Conservation (phyloP, 2,797 vertebrate species). For the Spatula versicolor region DNA sequence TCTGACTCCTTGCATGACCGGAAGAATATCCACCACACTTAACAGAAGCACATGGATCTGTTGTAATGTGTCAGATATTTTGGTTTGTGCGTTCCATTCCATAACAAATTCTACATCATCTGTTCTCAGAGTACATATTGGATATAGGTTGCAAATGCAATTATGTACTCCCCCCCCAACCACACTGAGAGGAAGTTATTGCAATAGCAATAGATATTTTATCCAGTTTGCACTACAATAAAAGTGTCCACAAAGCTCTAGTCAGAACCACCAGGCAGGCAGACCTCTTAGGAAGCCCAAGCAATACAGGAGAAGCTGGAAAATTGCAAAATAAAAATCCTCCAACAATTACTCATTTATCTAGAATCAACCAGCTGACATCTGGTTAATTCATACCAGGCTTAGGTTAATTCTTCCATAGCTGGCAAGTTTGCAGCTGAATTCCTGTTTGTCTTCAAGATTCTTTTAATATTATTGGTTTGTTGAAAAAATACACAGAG, state of each 20-base stretch:
- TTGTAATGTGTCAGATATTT: not conserved
- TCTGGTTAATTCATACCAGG: slow-evolving; percentile 61
- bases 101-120: not conserved
- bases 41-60: not conserved
- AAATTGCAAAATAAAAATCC: slow-evolving; percentile 49
- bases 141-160: not conserved
- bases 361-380: slow-evolving; percentile 49
- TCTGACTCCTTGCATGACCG: not conserved
- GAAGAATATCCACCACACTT: not conserved
- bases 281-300: not conserved
- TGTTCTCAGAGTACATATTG: not conserved
- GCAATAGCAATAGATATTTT: not conserved
- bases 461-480: slow-evolving; percentile 58
- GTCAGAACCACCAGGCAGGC: not conserved
- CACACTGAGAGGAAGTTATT: not conserved
- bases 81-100: not conserved
- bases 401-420: slow-evolving; percentile 52
- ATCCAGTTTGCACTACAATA: not conserved
- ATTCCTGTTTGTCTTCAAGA: slow-evolving; percentile 59
- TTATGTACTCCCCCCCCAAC: not conserved
- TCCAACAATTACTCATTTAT: slow-evolving; percentile 64
- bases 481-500: slow-evolving; percentile 54
- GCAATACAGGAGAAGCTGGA: not conserved
- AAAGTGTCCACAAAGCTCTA: not conserved
- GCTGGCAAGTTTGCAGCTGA: slow-evolving; percentile 45